Conservation (phyloP, 2,797 vertebrate genomes). For the Lates japonicus region DNA sequence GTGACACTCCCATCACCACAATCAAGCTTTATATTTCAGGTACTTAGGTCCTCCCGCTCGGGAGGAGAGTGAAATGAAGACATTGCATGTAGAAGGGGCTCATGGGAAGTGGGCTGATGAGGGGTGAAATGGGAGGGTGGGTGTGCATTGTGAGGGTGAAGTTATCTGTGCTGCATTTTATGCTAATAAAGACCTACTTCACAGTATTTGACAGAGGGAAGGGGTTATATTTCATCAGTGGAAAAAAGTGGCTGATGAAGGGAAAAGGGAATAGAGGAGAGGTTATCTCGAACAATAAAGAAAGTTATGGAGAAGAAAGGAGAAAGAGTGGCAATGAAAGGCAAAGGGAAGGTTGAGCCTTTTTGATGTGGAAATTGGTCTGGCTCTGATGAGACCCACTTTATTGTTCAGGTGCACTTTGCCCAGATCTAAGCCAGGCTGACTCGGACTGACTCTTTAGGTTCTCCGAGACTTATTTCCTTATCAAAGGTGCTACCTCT, state of each 20-base stretch:
- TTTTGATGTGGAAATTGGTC: slow-evolving; percentile 60
- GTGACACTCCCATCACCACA: slow-evolving; percentile 69
- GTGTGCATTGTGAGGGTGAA: slow-evolving; percentile 39
- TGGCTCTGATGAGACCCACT: slow-evolving; percentile 37
- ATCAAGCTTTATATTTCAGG: slow-evolving; percentile 75
- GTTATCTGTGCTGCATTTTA: slow-evolving; percentile 77
- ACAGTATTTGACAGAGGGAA: slow-evolving; percentile 18
- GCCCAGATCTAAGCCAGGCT: slow-evolving; percentile 57
- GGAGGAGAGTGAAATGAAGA: slow-evolving; percentile 80
- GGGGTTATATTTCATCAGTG: slow-evolving; percentile 47
- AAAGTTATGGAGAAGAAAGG: slow-evolving; percentile 25
- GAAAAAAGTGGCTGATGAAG: slow-evolving; percentile 44
- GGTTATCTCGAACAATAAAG: slow-evolving; percentile 33
- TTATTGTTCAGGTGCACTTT: slow-evolving; percentile 61
- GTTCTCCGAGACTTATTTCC: slow-evolving; percentile 58
- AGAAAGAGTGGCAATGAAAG: slow-evolving; percentile 48
- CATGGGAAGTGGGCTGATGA: slow-evolving; percentile 25
- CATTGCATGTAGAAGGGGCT: slow-evolving; percentile 49
- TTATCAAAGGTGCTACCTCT: slow-evolving; percentile 65
- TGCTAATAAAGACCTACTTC: slow-evolving; percentile 54
- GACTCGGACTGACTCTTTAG: slow-evolving; percentile 54
- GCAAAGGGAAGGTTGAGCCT: slow-evolving; percentile 47
- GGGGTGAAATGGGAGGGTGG: slow-evolving; percentile 33
- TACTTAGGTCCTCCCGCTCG: slow-evolving; percentile 58
- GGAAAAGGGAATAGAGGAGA: slow-evolving; percentile 34